A percentile compares a stretch with the other conserved stretches of the same genome.
phyloP scores from a whole-genome alignment of 2,797 vertebrate genomes.

The Cottoperca gobio region DNA sequence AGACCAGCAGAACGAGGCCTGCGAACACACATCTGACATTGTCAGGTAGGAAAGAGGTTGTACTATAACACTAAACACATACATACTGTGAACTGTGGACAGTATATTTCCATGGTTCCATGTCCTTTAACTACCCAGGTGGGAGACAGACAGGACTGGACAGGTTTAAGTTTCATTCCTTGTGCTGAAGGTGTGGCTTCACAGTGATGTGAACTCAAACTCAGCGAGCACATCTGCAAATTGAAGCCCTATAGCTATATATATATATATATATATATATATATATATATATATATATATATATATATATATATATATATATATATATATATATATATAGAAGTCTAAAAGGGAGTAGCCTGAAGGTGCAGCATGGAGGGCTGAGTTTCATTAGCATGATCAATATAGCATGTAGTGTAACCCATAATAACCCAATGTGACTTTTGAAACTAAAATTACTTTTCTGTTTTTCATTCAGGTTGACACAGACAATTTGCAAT shows the following conservation, averaged over 20 bases:
- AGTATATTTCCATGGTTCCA: neutral
- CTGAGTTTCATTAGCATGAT: neutral
- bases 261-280: too few species aligned
- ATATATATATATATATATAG: too few species aligned
- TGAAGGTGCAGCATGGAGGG: conserved; percentile 1
- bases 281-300: too few species aligned
- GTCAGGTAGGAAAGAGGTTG: conserved; percentile 82
- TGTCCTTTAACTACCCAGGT: neutral
- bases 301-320: too few species aligned
- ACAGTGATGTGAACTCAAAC: conserved; percentile 5
- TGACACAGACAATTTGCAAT: neutral
- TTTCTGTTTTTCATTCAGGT: neutral
- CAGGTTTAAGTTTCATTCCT: conserved; percentile 31
- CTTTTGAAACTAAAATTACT: neutral
- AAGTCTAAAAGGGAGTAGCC: conserved; percentile 14
- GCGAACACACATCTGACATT: conserved; percentile 68
- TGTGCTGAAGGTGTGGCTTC: conserved; percentile 32
- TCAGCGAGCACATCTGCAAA: conserved; percentile 22
- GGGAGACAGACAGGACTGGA: conserved; percentile 14
- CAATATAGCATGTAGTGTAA: neutral
- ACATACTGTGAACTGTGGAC: neutral
- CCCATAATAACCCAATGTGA: neutral
- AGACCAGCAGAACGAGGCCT: conserved; percentile 79
- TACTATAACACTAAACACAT: neutral
- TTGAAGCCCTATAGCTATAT: conserved; percentile 13